Conservation (phyloP, 2,888 invertebrate genomes). For the Mesochorus sp. region DNA sequence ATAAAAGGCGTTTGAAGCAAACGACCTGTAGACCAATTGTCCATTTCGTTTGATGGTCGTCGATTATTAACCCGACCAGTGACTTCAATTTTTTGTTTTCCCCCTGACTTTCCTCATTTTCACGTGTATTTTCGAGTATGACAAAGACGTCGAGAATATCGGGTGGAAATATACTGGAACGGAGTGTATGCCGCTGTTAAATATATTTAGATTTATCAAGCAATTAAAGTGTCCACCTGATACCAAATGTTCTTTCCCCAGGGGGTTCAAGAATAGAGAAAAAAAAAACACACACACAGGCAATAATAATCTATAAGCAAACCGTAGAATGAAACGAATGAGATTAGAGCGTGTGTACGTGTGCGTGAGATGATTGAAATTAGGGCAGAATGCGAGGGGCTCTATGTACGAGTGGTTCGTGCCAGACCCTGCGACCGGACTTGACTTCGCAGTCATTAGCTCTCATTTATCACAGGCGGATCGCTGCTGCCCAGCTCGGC, state of each 20-base stretch:
- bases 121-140: not conserved
- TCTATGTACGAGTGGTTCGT: conserved; percentile 4
- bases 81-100: too few relatives aligned
- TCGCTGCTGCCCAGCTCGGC: conserved; percentile 43
- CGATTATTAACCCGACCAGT: too few relatives aligned
- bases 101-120: too few relatives aligned
- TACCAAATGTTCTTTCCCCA: too few relatives aligned
- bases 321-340: not conserved
- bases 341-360: not conserved
- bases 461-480: conserved; percentile 64
- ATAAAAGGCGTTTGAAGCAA: too few relatives aligned
- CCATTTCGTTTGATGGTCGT: too few relatives aligned
- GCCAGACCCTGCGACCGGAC: conserved; percentile 21
- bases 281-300: not conserved
- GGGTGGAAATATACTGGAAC: not conserved
- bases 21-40: too few relatives aligned
- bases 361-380: conserved; percentile 33
- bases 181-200: not conserved
- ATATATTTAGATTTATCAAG: not conserved
- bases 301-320: conserved; percentile 35
- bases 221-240: not conserved
- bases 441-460: conserved; percentile 59
- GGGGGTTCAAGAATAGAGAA: too few relatives aligned
- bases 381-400: not conserved
- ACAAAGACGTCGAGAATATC: not conserved